These are phyloP conservation scores for Willowsia nigromaculata DNA, from an alignment of 2,888 invertebrate species.

Conservation along the genomic window DNA sequence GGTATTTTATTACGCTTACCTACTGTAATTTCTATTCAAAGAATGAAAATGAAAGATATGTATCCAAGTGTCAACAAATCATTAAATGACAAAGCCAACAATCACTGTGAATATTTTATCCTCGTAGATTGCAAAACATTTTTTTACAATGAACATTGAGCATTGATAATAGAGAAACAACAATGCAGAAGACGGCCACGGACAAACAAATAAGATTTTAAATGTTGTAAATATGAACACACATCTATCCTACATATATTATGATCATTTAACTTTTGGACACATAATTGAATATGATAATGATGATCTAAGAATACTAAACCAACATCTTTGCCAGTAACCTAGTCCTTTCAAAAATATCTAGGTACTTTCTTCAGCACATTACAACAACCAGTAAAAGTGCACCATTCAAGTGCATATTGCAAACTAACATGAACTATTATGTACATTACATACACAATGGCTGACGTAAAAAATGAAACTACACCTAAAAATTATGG, in stretches of 20 bases:
- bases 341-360: neutral
- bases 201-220: constrained; percentile 22
- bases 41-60: neutral
- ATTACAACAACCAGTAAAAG: neutral
- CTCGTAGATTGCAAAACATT: neutral
- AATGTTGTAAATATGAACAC: neutral
- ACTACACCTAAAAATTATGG: neutral
- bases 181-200: constrained; percentile 26
- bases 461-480: neutral
- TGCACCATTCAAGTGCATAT: neutral
- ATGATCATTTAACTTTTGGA: neutral
- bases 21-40: neutral
- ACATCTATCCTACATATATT: neutral
- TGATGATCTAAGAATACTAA: neutral
- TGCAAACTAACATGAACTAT: neutral
- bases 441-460: neutral
- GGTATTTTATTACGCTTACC: neutral
- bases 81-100: constrained; percentile 24
- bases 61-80: constrained; percentile 44
- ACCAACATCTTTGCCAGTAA: neutral
- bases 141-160: constrained; percentile 26
- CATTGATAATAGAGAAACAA: neutral
- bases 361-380: neutral
- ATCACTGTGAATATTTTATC: constrained; percentile 19
- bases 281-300: neutral